Percentiles rank a stretch among this genome's conserved stretches.
Conservation (phyloP, 2,797 vertebrate genomes). For the Serranus cabrilla region DNA sequence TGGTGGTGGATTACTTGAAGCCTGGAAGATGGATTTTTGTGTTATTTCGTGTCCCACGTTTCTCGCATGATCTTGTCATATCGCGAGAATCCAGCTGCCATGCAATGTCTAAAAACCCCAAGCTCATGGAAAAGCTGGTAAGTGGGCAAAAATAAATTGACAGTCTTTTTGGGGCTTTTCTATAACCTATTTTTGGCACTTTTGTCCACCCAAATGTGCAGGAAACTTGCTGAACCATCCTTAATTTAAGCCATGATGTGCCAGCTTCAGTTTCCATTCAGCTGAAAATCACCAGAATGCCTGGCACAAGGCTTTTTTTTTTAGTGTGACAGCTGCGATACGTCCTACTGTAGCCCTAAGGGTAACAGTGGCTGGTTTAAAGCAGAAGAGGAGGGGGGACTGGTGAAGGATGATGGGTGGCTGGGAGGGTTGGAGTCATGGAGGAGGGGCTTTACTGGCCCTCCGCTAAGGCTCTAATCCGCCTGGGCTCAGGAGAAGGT, state of each 20-base stretch:
- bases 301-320: slow-evolving; percentile 27
- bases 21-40: too few relatives aligned
- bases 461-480: slow-evolving; percentile 72
- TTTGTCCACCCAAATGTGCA: background rate
- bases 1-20: too few relatives aligned
- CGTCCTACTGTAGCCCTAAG: slow-evolving; percentile 25
- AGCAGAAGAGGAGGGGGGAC: slow-evolving; percentile 2
- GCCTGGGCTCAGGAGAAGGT: slow-evolving; percentile 75
- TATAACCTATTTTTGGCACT: background rate
- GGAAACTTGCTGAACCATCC: slow-evolving; percentile 28
- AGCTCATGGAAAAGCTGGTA: background rate
- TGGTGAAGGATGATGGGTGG: slow-evolving; percentile 19
- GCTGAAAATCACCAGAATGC: slow-evolving; percentile 41
- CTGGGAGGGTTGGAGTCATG: slow-evolving; percentile 26
- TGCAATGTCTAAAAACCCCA: background rate
- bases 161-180: background rate
- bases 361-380: slow-evolving; percentile 38
- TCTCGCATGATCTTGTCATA: too few relatives aligned
- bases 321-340: slow-evolving; percentile 45
- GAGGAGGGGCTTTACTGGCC: slow-evolving; percentile 33
- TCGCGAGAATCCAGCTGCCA: too few relatives aligned
- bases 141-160: background rate
- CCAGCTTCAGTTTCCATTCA: slow-evolving; percentile 43
- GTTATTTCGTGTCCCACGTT: too few relatives aligned
- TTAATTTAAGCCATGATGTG: slow-evolving; percentile 47